A percentile compares a stretch with the other conserved stretches of the same genome.
Conservation (phyloP, 2,113 vertebrate genomes). For the Ciconia stormi region DNA sequence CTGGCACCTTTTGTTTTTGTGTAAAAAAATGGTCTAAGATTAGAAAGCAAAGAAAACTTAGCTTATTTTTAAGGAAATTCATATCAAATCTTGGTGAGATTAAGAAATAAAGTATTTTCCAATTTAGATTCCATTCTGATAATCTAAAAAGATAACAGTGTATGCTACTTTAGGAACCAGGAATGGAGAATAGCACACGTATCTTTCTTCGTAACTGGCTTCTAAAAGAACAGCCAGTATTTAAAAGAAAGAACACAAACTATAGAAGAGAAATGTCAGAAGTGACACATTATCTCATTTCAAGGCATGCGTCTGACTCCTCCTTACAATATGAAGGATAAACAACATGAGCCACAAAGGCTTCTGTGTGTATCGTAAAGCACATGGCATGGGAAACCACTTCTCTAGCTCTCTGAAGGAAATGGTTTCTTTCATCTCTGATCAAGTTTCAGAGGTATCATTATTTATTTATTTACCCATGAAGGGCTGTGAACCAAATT, state of each 20-base stretch:
- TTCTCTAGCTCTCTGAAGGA: neutral
- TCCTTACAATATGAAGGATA: neutral
- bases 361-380: conserved; percentile 11
- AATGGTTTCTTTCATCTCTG: conserved; percentile 40
- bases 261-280: neutral
- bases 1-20: conserved; percentile 18
- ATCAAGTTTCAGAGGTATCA: conserved; percentile 27
- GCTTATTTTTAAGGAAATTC: neutral
- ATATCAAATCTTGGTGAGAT: neutral
- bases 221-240: neutral
- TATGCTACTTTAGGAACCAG: neutral
- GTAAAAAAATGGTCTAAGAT: neutral
- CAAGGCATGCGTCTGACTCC: neutral
- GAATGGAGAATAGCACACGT: neutral
- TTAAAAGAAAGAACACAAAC: neutral
- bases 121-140: neutral
- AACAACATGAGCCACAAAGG: conserved; percentile 48
- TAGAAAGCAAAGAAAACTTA: neutral
- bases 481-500: neutral
- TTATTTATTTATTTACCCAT: conserved; percentile 21
- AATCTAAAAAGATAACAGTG: neutral
- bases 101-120: neutral
- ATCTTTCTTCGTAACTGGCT: neutral
- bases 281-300: conserved; percentile 33
- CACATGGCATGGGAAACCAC: conserved; percentile 21